These are phyloP conservation scores for Timandra comae DNA, from an alignment of 2,888 invertebrate species.

Conservation along the genomic window DNA sequence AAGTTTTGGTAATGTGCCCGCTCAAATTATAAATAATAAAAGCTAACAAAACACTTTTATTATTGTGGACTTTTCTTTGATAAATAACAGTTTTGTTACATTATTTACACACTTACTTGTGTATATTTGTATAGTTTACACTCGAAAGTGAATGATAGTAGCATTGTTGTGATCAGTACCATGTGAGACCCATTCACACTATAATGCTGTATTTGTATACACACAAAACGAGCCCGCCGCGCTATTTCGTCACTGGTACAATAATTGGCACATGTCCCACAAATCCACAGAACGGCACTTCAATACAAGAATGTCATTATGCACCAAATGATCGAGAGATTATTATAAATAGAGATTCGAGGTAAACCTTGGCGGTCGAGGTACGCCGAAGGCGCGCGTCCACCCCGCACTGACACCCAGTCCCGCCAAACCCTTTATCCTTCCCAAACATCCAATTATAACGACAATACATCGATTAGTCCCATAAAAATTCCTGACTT, in stretches of 20 bases:
- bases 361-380: constrained; percentile 57
- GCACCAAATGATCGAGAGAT: constrained; percentile 67
- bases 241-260: constrained; percentile 61
- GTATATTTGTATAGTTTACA: constrained; percentile 1
- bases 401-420: constrained; percentile 35
- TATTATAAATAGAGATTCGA: constrained; percentile 72
- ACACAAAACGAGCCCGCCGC: constrained; percentile 51
- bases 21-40: too few relatives aligned
- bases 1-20: too few relatives aligned
- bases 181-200: constrained; percentile 30
- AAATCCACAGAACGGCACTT: constrained; percentile 64
- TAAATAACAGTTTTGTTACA: too few relatives aligned
- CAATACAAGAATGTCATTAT: constrained; percentile 74
- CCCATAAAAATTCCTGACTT: constrained; percentile 70
- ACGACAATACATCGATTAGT: constrained; percentile 50
- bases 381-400: constrained; percentile 46
- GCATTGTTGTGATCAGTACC: constrained; percentile 2
- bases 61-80: too few relatives aligned
- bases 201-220: constrained; percentile 53
- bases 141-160: constrained; percentile 10
- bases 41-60: too few relatives aligned
- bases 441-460: constrained; percentile 55
- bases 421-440: constrained; percentile 32
- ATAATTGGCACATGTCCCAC: constrained; percentile 75
- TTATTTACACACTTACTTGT: too few relatives aligned